phyloP scores from a whole-genome alignment of 2,888 invertebrate genomes.

The Polia nebulosa region DNA sequence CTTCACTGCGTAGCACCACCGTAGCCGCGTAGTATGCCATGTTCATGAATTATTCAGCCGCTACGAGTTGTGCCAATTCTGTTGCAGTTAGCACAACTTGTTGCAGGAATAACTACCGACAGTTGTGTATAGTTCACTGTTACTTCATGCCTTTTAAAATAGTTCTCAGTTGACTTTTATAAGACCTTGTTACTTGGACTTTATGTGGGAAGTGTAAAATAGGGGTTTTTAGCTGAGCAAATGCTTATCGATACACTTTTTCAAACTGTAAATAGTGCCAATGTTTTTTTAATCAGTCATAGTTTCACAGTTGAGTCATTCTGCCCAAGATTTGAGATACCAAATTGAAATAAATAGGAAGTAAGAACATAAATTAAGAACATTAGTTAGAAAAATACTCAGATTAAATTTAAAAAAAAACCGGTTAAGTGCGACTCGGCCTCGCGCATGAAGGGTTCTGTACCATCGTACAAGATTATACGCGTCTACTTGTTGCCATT shows the following conservation, averaged over 20 bases:
- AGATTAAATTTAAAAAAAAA: too few relatives aligned
- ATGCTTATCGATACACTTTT: neutral
- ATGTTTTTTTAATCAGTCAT: neutral
- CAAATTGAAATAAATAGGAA: too few relatives aligned
- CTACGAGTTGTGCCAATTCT: slow-evolving; percentile 63
- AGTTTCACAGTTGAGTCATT: too few relatives aligned
- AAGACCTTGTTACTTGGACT: slow-evolving; percentile 52
- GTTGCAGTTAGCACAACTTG: slow-evolving; percentile 65
- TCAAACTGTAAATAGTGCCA: neutral
- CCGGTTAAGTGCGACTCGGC: too few relatives aligned
- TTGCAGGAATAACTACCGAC: slow-evolving; percentile 63
- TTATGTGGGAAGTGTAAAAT: slow-evolving; percentile 33
- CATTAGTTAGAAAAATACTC: too few relatives aligned
- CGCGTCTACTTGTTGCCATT: too few relatives aligned
- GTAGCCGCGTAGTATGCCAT: slow-evolving; percentile 44
- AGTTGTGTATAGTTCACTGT: slow-evolving; percentile 56
- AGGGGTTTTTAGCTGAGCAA: slow-evolving; percentile 1
- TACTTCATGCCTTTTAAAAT: slow-evolving; percentile 62
- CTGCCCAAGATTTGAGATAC: too few relatives aligned
- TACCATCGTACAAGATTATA: too few relatives aligned
- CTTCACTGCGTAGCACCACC: slow-evolving; percentile 33
- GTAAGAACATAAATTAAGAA: too few relatives aligned
- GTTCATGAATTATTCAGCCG: slow-evolving; percentile 63
- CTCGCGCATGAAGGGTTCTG: too few relatives aligned
- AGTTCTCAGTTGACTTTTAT: slow-evolving; percentile 60